Evolutionary conservation across 2,888 invertebrate genomes (phyloP).

Genomic region (Atrina japonica): DNA sequence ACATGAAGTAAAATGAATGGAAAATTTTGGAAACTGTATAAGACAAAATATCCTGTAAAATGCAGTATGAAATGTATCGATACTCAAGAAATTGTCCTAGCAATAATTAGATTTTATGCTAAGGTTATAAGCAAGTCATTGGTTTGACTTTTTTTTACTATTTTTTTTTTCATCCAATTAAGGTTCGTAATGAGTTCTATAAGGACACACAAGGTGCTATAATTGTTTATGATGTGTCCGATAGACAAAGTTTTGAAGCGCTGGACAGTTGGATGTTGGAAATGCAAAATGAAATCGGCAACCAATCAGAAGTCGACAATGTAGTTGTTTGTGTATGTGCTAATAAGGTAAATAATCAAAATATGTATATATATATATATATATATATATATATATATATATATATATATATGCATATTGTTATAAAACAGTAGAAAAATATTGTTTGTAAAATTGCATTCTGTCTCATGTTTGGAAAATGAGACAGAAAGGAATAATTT

Average conservation of each 20-base stretch:
- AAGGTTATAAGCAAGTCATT: not conserved
- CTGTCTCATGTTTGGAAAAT: too few species aligned
- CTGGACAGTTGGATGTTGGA: constrained; percentile 81
- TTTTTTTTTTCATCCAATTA: constrained; percentile 14
- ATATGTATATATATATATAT: not conserved
- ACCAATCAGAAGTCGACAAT: constrained; percentile 75
- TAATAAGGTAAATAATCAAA: constrained; percentile 80
- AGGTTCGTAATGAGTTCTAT: constrained; percentile 82
- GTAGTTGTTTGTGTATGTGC: constrained; percentile 79
- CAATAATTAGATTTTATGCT: not conserved
- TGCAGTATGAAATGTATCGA: too few species aligned
- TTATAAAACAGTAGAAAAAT: too few species aligned
- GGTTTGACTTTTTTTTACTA: not conserved
- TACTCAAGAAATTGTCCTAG: not conserved
- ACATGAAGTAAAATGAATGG: not conserved
- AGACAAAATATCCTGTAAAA: not conserved
- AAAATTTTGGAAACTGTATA: too few species aligned
- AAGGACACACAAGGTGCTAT: constrained; percentile 81
- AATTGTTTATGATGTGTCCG: constrained; percentile 80
- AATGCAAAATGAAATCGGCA: constrained; percentile 78
- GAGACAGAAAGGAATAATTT: too few species aligned
- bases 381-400: not conserved
- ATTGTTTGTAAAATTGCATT: too few species aligned
- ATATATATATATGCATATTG: too few species aligned
- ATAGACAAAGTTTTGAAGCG: constrained; percentile 79